A percentile compares a stretch with the other conserved stretches of the same genome.
Conservation (phyloP, 2,113 vertebrate genomes). For the Pholis gunnellus region DNA sequence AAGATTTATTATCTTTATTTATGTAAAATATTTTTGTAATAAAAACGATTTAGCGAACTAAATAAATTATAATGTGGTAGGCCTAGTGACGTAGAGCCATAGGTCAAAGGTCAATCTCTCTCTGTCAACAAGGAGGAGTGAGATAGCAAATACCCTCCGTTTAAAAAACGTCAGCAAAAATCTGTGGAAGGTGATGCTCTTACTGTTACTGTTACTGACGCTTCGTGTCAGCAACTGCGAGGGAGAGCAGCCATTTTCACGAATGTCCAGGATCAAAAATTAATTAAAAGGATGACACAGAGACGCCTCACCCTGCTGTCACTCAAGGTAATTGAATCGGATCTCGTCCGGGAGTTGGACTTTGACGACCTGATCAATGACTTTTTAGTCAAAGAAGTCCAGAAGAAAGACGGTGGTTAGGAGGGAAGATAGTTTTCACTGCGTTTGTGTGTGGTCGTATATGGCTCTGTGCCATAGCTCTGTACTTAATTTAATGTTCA, state of each 20-base stretch:
- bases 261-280: background rate
- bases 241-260: background rate
- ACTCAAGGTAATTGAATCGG: background rate
- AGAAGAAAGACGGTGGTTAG: background rate
- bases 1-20: no score
- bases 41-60: background rate
- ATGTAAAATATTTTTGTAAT: no score
- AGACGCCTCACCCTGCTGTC: background rate
- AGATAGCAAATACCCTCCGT: background rate
- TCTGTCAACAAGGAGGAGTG: no score
- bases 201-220: background rate
- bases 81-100: no score
- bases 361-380: background rate
- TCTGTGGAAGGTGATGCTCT: no score
- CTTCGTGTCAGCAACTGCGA: background rate
- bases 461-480: no score
- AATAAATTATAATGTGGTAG: background rate
- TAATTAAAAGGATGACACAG: background rate
- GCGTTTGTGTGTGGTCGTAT: background rate
- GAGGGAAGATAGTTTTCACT: background rate
- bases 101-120: no score
- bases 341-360: no score
- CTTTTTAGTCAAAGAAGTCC: background rate
- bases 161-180: no score
- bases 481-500: no score